Percentiles rank a stretch among this genome's conserved stretches.
Evolutionary conservation across 2,113 vertebrate genomes (phyloP).

Genomic region (Gulo gulo): DNA sequence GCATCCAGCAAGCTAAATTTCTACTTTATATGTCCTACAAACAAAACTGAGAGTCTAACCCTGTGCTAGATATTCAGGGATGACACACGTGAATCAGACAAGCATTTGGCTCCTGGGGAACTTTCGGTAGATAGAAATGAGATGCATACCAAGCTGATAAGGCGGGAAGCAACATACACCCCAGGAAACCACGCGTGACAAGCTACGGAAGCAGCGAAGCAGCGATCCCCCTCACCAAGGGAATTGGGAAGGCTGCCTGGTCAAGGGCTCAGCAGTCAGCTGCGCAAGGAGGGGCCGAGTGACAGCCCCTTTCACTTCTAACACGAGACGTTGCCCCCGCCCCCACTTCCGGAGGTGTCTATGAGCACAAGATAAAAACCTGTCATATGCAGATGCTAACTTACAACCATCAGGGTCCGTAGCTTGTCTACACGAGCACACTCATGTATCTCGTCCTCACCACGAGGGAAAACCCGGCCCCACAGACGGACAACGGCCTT

Average conservation of each 20-base stretch:
- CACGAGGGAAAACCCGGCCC: background rate
- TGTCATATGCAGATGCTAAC: background rate
- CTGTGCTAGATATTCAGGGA: too few relatives aligned
- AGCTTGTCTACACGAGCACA: background rate
- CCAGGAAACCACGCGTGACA: background rate
- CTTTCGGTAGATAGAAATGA: background rate
- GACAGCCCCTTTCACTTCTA: background rate
- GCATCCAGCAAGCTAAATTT: background rate
- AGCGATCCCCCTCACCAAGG: background rate
- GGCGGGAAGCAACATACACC: background rate
- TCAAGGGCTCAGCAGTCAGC: background rate
- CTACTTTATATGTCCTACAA: background rate
- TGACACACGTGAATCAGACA: background rate
- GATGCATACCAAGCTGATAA: fast-evolving
- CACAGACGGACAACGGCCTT: too few relatives aligned
- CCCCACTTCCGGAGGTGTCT: background rate
- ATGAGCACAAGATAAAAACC: background rate
- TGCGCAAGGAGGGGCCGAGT: background rate
- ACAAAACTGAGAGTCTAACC: background rate
- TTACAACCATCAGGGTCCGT: background rate
- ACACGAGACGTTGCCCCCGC: background rate
- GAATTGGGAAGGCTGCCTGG: background rate
- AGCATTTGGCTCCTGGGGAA: background rate
- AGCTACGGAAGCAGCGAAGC: too few relatives aligned
- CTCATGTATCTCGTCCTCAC: background rate